phyloP scores from a whole-genome alignment of 2,888 invertebrate genomes.

The Tetragonisca angustula region DNA sequence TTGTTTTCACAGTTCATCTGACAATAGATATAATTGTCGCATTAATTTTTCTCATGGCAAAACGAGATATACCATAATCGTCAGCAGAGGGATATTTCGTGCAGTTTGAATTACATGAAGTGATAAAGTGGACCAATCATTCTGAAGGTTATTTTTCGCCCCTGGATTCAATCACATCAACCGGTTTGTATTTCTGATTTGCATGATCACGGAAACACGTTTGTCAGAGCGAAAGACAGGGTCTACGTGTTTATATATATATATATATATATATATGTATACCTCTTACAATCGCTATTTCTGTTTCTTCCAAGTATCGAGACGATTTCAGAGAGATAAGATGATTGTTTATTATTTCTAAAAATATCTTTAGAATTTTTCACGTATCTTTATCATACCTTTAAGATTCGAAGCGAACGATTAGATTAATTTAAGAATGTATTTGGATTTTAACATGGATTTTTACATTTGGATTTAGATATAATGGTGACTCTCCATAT shows the following conservation, averaged over 20 bases:
- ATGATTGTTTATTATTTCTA: no score
- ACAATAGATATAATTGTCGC: neutral
- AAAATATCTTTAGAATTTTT: neutral
- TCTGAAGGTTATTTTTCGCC: conserved; percentile 11
- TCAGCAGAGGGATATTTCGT: neutral
- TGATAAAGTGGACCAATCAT: neutral
- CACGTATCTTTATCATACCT: neutral
- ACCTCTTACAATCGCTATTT: neutral
- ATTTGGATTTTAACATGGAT: no score
- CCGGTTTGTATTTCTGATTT: conserved; percentile 15
- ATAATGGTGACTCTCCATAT: no score
- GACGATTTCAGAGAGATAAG: neutral
- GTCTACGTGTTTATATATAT: neutral
- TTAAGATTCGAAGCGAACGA: neutral
- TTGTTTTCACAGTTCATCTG: neutral
- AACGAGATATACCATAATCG: neutral
- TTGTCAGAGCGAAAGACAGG: neutral
- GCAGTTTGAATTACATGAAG: neutral
- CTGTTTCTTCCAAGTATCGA: neutral
- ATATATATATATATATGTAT: neutral
- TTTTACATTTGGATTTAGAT: no score
- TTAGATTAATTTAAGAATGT: neutral
- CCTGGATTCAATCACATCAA: conserved; percentile 25
- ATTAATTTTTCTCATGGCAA: neutral
- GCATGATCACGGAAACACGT: conserved; percentile 21